Evolutionary conservation across 2,888 invertebrate species (phyloP), one percentile per base, ranked within the genome.

Genomic region (Xestobium rufovillosum): DNA sequence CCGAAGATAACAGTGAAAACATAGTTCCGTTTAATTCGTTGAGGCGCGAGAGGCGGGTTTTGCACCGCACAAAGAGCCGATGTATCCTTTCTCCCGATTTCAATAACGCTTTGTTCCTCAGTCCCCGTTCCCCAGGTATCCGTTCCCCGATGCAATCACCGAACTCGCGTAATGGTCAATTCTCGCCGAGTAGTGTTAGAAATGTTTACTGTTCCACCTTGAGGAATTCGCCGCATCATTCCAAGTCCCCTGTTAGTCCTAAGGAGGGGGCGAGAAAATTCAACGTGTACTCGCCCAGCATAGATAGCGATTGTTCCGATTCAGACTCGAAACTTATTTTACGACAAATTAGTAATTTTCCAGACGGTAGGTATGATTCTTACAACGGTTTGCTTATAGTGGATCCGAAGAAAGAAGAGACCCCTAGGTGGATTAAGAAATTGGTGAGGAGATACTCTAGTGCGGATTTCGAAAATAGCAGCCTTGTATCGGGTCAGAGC

Each of bases 1-100:
- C 84, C 0, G 89, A 88, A 51, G 87, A 87, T 43, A 67, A 67
- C 40, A 76, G 73, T 53, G 77, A 77, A 51, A 78, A 78, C 53
- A 78, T 78, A 32, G 75, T 77, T 25, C 77, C 77, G 27, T 78
- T 76, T 56, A 71, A 77, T 54, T 75, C 76, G n/a, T 58, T 77
- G 46, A 63, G 77, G 9, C 56, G 61, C 3, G 67, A 67, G 44
- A 50, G 64, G 3, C 52, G 62, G 13, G 65, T 56, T 45, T 47
- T 62, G 16, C 56, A 57, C 41, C 53, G 59, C 13, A 53, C 59
- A 3, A 58, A 60, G 30, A 54, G 37, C 27, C 57, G 57, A 36
- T 59, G 50, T 31, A 55, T 63, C 14, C 55, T 60, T 14, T 64
- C 65, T 2, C 63, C 66, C 2, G 66, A 66, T 45, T 58, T 60